Evolutionary conservation across 1,140 invertebrate genomes (phyloP).

Genomic region (Gerris buenoi): DNA sequence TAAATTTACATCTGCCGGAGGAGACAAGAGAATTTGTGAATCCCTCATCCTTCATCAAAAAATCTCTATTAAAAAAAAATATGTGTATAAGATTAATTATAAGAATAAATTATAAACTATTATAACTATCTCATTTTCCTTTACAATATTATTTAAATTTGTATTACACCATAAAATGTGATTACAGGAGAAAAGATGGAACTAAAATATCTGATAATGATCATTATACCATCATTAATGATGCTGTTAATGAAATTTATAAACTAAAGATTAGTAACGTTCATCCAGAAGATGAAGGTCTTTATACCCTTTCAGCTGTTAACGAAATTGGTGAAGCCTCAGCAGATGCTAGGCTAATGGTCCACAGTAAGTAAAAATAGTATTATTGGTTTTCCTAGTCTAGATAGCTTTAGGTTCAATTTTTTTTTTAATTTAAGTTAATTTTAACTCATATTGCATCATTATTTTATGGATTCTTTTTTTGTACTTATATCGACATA

Average conservation of each 20-base stretch:
- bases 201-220: conserved; percentile 39
- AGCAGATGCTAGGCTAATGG: conserved; percentile 50
- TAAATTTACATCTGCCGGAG: no score
- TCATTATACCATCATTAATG: conserved; percentile 41
- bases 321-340: conserved; percentile 58
- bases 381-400: not conserved
- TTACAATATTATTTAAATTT: no score
- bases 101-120: no score
- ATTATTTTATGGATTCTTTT: no score
- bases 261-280: conserved; percentile 51
- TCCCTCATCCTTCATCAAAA: no score
- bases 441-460: not conserved
- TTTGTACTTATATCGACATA: no score
- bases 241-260: conserved; percentile 45
- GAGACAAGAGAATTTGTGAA: no score
- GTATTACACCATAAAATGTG: no score
- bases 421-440: not conserved
- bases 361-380: conserved; percentile 49
- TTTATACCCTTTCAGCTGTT: conserved; percentile 55
- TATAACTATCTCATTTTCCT: no score
- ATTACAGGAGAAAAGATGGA: conserved; percentile 40
- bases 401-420: not conserved
- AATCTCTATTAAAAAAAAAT: no score
- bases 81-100: no score
- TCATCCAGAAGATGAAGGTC: conserved; percentile 56